phyloP scores from a whole-genome alignment of 1,140 invertebrate species.

The Druon quercuslanigerum region DNA sequence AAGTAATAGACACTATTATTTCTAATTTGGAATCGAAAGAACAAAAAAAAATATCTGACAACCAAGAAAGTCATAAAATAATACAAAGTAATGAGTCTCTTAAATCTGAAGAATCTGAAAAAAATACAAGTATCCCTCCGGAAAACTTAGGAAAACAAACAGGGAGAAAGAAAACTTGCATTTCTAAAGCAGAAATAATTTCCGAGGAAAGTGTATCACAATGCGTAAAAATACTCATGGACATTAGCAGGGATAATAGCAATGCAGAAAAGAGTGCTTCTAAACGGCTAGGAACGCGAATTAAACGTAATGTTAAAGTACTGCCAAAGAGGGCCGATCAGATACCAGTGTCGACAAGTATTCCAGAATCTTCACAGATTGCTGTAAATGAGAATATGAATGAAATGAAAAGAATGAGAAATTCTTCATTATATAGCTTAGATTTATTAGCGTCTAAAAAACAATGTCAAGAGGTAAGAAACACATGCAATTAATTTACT shows the following conservation, averaged over 20 bases:
- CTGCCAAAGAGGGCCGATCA: constrained; percentile 67
- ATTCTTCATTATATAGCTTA: too few species aligned
- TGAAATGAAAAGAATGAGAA: too few species aligned
- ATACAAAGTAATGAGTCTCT: not conserved
- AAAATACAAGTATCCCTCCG: not conserved
- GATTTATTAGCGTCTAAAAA: too few species aligned
- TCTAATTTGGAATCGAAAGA: constrained; percentile 16
- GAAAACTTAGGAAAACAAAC: constrained; percentile 24
- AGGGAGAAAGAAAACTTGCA: constrained; percentile 44
- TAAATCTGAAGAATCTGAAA: too few species aligned
- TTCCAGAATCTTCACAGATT: constrained; percentile 35
- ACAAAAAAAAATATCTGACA: constrained; percentile 29
- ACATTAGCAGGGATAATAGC: constrained; percentile 25
- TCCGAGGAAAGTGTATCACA: constrained; percentile 66
- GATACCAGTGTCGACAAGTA: constrained; percentile 13
- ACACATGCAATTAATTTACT: too few species aligned
- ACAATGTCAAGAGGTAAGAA: too few species aligned
- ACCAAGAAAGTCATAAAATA: constrained; percentile 34
- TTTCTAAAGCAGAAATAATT: constrained; percentile 63
- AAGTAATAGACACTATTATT: constrained; percentile 31
- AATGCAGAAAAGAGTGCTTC: constrained; percentile 35
- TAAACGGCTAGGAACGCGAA: constrained; percentile 66
- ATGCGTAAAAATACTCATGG: constrained; percentile 60
- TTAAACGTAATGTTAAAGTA: constrained; percentile 70
- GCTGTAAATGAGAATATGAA: constrained; percentile 40